Conservation (phyloP, 2,888 invertebrate genomes). For the Acrobasis consociella region DNA sequence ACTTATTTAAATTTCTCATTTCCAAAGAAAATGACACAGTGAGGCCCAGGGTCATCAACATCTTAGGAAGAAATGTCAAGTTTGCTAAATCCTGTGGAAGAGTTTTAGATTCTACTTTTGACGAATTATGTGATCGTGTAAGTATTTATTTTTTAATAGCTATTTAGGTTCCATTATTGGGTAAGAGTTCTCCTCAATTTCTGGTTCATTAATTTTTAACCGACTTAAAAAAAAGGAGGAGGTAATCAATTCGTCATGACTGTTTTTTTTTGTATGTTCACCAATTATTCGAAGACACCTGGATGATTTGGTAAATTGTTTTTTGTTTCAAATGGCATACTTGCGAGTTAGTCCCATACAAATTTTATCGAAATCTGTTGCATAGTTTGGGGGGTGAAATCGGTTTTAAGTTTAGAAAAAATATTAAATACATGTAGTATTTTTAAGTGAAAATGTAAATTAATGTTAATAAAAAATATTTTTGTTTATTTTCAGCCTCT, state of each 20-base stretch:
- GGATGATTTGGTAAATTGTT: too few relatives aligned
- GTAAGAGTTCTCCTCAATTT: too few relatives aligned
- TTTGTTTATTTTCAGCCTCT: conserved; percentile 85
- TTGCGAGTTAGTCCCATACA: too few relatives aligned
- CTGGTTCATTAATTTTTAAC: too few relatives aligned
- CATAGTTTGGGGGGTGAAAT: too few relatives aligned
- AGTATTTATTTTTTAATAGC: conserved; percentile 41
- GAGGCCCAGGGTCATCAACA: conserved; percentile 91
- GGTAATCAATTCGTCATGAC: too few relatives aligned
- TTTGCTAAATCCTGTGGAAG: conserved; percentile 96
- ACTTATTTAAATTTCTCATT: conserved; percentile 93
- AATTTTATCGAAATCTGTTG: too few relatives aligned
- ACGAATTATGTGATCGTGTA: conserved; percentile 95
- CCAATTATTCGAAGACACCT: too few relatives aligned
- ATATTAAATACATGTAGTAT: not conserved
- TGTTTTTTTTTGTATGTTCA: too few relatives aligned
- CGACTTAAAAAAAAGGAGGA: too few relatives aligned
- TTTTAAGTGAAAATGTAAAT: conserved; percentile 19
- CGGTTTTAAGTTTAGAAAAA: too few relatives aligned
- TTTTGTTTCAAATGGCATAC: too few relatives aligned
- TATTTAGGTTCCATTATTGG: not conserved
- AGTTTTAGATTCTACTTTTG: conserved; percentile 93
- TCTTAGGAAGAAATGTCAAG: conserved; percentile 93
- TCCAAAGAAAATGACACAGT: conserved; percentile 95
- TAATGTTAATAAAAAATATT: not conserved